Percentiles rank a stretch among this genome's conserved stretches.
Evolutionary conservation across 1,140 invertebrate species (phyloP).

Genomic region (Stegodyphus dumicola): DNA sequence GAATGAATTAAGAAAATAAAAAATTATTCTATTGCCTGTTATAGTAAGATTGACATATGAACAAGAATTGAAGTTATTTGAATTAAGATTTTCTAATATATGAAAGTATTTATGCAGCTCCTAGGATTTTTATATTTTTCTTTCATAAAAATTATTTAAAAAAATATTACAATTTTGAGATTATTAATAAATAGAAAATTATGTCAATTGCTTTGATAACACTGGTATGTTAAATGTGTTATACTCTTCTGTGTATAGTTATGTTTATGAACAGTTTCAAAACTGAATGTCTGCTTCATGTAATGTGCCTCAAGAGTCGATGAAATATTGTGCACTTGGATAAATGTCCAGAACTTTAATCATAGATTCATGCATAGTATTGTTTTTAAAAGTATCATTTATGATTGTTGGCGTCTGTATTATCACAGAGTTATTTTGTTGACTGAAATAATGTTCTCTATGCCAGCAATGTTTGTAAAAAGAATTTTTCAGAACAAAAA

Average conservation of each 20-base stretch:
- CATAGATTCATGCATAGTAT: constrained; percentile 6
- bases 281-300: neutral
- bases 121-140: neutral
- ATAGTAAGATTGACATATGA: too few species aligned
- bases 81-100: neutral
- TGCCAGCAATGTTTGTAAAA: too few species aligned
- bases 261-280: constrained; percentile 39
- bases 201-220: neutral
- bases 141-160: neutral
- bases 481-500: constrained; percentile 3
- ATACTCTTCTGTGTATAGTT: neutral
- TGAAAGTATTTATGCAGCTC: neutral
- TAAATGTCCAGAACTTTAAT: neutral
- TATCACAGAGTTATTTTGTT: constrained; percentile 1
- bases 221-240: neutral
- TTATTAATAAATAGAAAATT: neutral
- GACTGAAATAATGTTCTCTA: too few species aligned
- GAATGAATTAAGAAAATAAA: too few species aligned
- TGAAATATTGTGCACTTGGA: neutral
- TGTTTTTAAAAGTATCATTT: constrained; percentile 52
- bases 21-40: too few species aligned
- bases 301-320: neutral
- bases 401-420: neutral
- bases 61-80: neutral
- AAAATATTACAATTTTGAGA: neutral